These are phyloP conservation scores for Notocelia uddmanniana DNA, from an alignment of 2,888 invertebrate species.

Conservation along the genomic window DNA sequence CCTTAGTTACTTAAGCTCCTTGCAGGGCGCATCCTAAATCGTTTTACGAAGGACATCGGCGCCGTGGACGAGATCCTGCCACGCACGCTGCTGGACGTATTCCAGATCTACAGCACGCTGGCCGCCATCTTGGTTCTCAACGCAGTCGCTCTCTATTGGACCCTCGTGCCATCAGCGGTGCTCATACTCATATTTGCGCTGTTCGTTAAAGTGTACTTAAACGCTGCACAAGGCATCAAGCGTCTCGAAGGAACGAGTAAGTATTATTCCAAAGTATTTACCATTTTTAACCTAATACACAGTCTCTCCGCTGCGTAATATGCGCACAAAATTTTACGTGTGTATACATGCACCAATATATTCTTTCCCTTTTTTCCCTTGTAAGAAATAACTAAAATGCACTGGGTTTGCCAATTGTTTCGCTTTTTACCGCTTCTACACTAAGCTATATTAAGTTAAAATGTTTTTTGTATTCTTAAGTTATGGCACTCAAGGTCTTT, in stretches of 20 bases:
- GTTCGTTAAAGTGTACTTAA: constrained; percentile 87
- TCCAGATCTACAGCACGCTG: constrained; percentile 83
- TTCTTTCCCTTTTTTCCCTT: no score
- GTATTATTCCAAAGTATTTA: constrained; percentile 53
- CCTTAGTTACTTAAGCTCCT: constrained; percentile 36
- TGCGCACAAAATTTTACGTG: no score
- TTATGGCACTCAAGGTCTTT: no score
- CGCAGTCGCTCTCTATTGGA: constrained; percentile 86
- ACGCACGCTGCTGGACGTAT: constrained; percentile 88
- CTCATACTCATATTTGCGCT: constrained; percentile 85
- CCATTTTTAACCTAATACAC: no score
- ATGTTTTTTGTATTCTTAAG: no score
- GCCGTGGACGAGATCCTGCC: constrained; percentile 91
- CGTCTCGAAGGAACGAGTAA: constrained; percentile 87
- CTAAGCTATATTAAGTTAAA: no score
- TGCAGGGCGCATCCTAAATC: constrained; percentile 89
- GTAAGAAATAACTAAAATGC: no score
- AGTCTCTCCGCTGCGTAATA: not conserved
- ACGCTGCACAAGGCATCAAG: constrained; percentile 89
- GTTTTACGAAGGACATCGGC: constrained; percentile 94
- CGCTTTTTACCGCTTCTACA: no score
- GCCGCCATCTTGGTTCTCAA: constrained; percentile 87
- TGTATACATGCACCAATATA: no score
- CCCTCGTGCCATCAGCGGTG: constrained; percentile 85
- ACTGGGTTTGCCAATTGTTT: no score